Evolutionary conservation across 2,797 vertebrate species (phyloP), one percentile per base, ranked within the genome.

Genomic region (Gallinago nigripennis): DNA sequence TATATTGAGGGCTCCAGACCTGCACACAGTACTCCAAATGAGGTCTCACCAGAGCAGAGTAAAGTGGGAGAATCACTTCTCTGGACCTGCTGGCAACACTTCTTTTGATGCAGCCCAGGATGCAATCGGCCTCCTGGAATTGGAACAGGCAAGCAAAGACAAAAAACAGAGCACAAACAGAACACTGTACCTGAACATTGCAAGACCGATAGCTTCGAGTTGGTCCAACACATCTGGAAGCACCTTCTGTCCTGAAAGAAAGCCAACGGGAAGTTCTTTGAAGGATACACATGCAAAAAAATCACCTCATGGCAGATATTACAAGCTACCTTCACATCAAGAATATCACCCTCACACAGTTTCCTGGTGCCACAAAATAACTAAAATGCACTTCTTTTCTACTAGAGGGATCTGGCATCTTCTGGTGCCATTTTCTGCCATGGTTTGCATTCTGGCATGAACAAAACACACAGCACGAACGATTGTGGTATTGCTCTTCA

Each of bases 211-310:
- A 98, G 41, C 98, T 99, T 96, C 97, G 99, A 45, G 97, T 88
- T 35, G 99, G 98, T 72, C 99, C 99, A 84, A 99, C 98, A 79
- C 99, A 99, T 98, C 98, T 98, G 93, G 98, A 97, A 84, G 98
- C 98, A 90, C 98, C 98, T 78, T 99, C 99, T 81, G 97, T 96
- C 97, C 99, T 99, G 96, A 71, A 96, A 92, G 25, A 97, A 65
- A 85, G 54, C 10, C 15, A 69, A 48, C 6, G 20, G 57, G 31
- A 83, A 90, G 31, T 2, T 41, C 20, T 88, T 56, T 61, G 69
- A 84, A 90, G 57, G 82, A 79, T 5, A 57, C 21, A 53, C 5
- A 24, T 1, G 1, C 12, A 71, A 48, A 68, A 68, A 81, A 61
- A 23, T 33, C 2, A 45, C 2, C 33, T 81, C 27, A 14, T 24